A percentile compares a stretch with the other conserved stretches of the same genome.
phyloP scores from a whole-genome alignment of 1,140 invertebrate species.

The Idris sp. region DNA sequence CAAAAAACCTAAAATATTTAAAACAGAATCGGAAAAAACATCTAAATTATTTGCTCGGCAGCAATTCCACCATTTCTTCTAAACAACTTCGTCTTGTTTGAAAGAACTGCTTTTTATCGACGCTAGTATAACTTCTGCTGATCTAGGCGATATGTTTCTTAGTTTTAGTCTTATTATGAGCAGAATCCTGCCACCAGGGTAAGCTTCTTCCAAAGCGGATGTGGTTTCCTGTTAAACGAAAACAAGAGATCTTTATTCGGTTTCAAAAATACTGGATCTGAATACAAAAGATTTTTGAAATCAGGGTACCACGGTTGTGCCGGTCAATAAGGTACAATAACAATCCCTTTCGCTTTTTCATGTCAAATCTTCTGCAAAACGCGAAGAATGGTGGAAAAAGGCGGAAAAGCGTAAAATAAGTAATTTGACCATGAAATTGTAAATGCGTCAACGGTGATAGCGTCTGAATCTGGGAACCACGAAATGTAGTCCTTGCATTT shows the following conservation, averaged over 20 bases:
- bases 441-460: conserved; percentile 47
- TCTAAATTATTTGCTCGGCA: conserved; percentile 5
- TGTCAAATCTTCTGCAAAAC: conserved; percentile 15
- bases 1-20: conserved; percentile 2
- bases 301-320: conserved; percentile 36
- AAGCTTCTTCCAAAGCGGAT: conserved; percentile 18
- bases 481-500: conserved; percentile 1
- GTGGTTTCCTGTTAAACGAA: conserved; percentile 22
- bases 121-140: conserved; percentile 13
- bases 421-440: conserved; percentile 37
- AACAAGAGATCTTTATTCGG: conserved; percentile 8
- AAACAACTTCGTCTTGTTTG: conserved; percentile 7
- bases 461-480: conserved; percentile 44
- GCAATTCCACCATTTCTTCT: conserved; percentile 26
- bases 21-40: conserved; percentile 11
- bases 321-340: conserved; percentile 36
- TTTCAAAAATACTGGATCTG: conserved; percentile 20
- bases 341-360: conserved; percentile 8
- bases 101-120: conserved; percentile 11
- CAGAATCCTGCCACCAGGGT: conserved; percentile 28
- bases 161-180: neutral
- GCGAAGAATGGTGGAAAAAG: conserved; percentile 22
- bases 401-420: conserved; percentile 36
- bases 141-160: too few species aligned
- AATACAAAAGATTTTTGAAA: conserved; percentile 21